Percentiles rank a stretch among this genome's conserved stretches.
Conservation (phyloP, 2,888 invertebrate species). For the Pemphredon lugubris region DNA sequence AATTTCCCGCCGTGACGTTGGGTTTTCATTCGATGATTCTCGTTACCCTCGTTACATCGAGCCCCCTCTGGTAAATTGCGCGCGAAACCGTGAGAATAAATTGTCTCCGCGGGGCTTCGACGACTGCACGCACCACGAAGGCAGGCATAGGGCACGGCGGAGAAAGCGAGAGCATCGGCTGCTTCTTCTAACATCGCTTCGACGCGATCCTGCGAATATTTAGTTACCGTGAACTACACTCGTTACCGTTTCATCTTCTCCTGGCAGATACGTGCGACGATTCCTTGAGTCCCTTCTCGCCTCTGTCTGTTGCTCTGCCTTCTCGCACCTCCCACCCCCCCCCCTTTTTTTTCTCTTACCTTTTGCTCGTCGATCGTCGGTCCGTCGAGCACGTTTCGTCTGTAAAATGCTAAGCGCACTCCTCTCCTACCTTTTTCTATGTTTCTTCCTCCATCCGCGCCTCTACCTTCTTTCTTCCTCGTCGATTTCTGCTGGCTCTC, state of each 20-base stretch:
- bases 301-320: slow-evolving; percentile 18
- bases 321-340: slow-evolving; percentile 39
- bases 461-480: not conserved
- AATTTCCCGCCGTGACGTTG: slow-evolving; percentile 58
- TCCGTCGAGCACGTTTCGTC: slow-evolving; percentile 58
- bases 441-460: not conserved
- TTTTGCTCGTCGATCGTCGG: slow-evolving; percentile 56
- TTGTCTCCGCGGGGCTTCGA: slow-evolving; percentile 56
- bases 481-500: too few relatives aligned
- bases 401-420: slow-evolving; percentile 56
- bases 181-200: slow-evolving; percentile 37
- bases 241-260: slow-evolving; percentile 71
- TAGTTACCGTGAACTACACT: slow-evolving; percentile 65
- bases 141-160: slow-evolving; percentile 9
- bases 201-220: slow-evolving; percentile 60
- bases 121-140: slow-evolving; percentile 34
- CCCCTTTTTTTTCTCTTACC: slow-evolving; percentile 47
- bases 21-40: slow-evolving; percentile 67
- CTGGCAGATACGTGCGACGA: slow-evolving; percentile 64
- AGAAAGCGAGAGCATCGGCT: slow-evolving; percentile 22
- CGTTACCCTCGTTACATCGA: slow-evolving; percentile 66
- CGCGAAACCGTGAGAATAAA: slow-evolving; percentile 69
- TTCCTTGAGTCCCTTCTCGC: slow-evolving; percentile 49
- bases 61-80: slow-evolving; percentile 59
- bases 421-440: slow-evolving; percentile 17